Percentiles rank a stretch among this genome's conserved stretches.
These are phyloP conservation scores for Euwallacea fornicatus DNA, from an alignment of 1,140 invertebrate species.

Conservation along the genomic window DNA sequence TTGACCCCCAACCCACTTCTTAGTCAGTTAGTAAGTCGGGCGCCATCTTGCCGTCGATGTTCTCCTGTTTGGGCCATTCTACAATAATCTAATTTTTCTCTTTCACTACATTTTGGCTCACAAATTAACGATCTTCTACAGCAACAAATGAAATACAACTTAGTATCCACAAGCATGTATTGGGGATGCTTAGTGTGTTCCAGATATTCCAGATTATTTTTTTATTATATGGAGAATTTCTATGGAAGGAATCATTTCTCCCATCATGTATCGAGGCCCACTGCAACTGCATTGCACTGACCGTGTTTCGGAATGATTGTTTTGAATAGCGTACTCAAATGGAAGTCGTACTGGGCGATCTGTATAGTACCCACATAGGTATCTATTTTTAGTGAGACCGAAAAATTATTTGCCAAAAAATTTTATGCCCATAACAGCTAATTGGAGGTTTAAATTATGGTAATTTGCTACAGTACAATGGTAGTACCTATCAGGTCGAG, in stretches of 20 bases:
- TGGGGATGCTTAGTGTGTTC: too few relatives aligned
- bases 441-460: constrained; percentile 1
- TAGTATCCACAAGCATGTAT: too few relatives aligned
- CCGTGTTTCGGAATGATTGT: constrained; percentile 35
- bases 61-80: constrained; percentile 32
- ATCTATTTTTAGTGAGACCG: constrained; percentile 9
- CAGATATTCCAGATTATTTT: too few relatives aligned
- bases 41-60: constrained; percentile 38
- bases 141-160: too few relatives aligned
- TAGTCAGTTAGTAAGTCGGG: constrained; percentile 39
- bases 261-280: constrained; percentile 22
- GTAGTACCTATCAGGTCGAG: background rate
- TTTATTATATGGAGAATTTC: background rate
- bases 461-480: constrained; percentile 7
- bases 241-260: constrained; percentile 20
- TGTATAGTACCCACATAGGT: constrained; percentile 22
- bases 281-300: constrained; percentile 37
- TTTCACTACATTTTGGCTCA: too few relatives aligned
- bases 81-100: constrained; percentile 6
- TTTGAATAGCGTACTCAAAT: constrained; percentile 31
- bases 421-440: constrained; percentile 3
- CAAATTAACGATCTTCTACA: too few relatives aligned
- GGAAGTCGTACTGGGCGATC: constrained; percentile 28
- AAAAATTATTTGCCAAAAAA: constrained; percentile 12
- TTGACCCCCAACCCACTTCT: constrained; percentile 38